Percentiles rank a stretch among this genome's conserved stretches.
Evolutionary conservation across 2,888 invertebrate species (phyloP).

Genomic region (Heteromurus nitidus): DNA sequence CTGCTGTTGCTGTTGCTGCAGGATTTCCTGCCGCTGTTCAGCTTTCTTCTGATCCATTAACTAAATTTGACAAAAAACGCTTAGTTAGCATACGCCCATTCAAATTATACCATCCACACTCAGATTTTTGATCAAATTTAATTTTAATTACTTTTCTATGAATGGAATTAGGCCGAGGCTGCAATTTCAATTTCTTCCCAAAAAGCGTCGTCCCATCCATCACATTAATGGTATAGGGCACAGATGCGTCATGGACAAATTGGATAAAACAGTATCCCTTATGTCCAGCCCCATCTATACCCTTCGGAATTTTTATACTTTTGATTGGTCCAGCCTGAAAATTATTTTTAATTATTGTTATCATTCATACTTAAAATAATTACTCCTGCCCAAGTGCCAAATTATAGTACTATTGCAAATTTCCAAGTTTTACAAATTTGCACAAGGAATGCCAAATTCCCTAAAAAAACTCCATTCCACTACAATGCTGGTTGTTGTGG

Average conservation of each 20-base stretch:
- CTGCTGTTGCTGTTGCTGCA: conserved; percentile 67
- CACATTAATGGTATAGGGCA: conserved; percentile 73
- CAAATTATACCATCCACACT: background rate
- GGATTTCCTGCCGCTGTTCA: conserved; percentile 67
- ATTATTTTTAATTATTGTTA: conserved; percentile 9
- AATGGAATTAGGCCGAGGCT: conserved; percentile 73
- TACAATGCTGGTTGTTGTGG: no score
- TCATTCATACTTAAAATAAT: no score
- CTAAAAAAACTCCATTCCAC: no score
- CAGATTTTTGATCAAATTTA: background rate
- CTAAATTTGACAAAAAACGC: conserved; percentile 48
- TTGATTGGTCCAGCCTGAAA: conserved; percentile 73
- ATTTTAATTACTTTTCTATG: conserved; percentile 71
- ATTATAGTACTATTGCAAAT: no score
- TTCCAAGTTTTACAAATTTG: no score
- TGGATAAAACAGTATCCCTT: conserved; percentile 73
- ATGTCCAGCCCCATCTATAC: conserved; percentile 71
- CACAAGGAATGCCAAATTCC: no score
- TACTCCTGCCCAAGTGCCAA: no score
- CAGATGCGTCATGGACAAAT: conserved; percentile 72
- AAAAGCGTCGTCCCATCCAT: conserved; percentile 73
- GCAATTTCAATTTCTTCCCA: conserved; percentile 72
- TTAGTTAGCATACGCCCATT: background rate
- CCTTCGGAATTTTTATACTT: conserved; percentile 73
- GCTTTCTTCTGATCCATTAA: conserved; percentile 73